phyloP scores from a whole-genome alignment of 2,888 invertebrate genomes.

The Heliconius ethilla region DNA sequence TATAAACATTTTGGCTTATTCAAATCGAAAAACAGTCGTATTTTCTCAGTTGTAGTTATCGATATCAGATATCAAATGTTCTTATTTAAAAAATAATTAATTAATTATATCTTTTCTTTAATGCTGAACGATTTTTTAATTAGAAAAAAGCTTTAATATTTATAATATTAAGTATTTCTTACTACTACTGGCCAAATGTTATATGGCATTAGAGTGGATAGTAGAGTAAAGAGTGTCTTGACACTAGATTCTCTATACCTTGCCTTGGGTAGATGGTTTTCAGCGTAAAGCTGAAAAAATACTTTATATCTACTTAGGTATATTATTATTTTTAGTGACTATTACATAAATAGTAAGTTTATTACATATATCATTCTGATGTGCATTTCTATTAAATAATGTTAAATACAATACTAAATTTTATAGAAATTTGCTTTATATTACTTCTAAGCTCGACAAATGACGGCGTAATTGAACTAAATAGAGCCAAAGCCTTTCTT shows the following conservation, averaged over 20 bases:
- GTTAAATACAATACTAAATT: too few relatives aligned
- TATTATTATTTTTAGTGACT: too few relatives aligned
- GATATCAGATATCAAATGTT: neutral
- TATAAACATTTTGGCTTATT: slow-evolving; percentile 6
- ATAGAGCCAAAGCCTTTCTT: neutral
- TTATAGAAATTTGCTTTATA: neutral
- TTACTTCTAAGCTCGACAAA: neutral
- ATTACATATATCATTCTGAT: too few relatives aligned
- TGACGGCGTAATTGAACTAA: neutral
- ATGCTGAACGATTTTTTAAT: neutral
- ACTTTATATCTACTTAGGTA: too few relatives aligned
- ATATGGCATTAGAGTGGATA: too few relatives aligned
- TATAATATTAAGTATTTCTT: neutral
- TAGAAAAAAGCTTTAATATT: neutral
- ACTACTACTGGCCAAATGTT: too few relatives aligned
- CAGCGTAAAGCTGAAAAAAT: too few relatives aligned
- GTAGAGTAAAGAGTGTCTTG: too few relatives aligned
- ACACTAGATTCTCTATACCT: too few relatives aligned
- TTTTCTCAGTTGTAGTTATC: neutral
- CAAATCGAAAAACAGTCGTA: neutral
- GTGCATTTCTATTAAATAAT: too few relatives aligned
- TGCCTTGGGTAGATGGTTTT: too few relatives aligned
- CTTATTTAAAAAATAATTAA: neutral
- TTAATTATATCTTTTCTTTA: neutral
- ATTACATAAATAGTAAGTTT: too few relatives aligned